Percentiles rank a stretch among this genome's conserved stretches.
phyloP scores from a whole-genome alignment of 2,113 vertebrate species.

The Campylorhamphus procurvoides region DNA sequence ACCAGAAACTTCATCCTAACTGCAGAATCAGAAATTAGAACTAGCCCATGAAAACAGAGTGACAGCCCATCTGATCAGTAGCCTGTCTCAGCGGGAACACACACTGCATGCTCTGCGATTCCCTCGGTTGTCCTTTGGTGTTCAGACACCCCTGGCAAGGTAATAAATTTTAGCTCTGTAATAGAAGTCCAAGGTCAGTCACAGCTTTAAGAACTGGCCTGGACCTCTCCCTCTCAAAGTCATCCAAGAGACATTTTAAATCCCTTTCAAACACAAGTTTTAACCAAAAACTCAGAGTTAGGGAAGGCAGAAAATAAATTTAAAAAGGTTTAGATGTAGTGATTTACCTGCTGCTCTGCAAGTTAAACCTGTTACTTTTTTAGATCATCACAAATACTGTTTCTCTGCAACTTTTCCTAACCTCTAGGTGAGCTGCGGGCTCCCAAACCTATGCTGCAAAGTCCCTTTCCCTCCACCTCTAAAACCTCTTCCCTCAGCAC shows the following conservation, averaged over 20 bases:
- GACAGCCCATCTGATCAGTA: not conserved
- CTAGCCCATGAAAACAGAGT: not conserved
- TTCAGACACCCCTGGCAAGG: not conserved
- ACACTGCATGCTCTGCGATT: not conserved
- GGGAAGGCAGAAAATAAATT: not conserved
- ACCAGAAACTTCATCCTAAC: not conserved
- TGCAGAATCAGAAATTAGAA: not conserved
- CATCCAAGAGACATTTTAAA: not conserved
- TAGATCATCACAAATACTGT: not conserved
- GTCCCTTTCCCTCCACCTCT: not conserved
- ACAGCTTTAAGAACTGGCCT: not conserved
- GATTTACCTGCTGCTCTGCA: not conserved
- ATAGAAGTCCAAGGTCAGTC: not conserved
- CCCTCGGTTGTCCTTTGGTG: not conserved
- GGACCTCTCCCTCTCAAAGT: not conserved
- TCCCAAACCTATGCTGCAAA: not conserved
- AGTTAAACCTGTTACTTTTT: not conserved
- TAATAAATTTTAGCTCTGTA: not conserved
- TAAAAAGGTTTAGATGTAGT: not conserved
- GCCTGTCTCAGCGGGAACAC: not conserved
- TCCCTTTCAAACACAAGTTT: not conserved
- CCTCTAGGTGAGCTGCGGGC: not conserved
- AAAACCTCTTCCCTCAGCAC: not conserved
- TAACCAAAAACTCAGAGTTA: not conserved
- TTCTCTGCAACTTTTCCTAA: not conserved